Conservation (phyloP, 2,888 invertebrate genomes). For the Polyommatus icarus region DNA sequence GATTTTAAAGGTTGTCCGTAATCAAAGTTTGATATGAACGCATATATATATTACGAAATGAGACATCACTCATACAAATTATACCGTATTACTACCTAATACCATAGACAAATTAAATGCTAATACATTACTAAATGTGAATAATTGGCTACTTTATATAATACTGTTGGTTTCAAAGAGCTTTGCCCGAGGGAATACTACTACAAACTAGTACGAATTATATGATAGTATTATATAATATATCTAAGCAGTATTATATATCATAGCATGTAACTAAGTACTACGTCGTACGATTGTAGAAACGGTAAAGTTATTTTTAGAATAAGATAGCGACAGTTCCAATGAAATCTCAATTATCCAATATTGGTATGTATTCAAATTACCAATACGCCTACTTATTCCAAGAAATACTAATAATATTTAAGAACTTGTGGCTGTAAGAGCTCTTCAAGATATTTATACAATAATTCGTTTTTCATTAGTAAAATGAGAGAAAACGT, state of each 20-base stretch:
- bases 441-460: neutral
- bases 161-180: conserved; percentile 23
- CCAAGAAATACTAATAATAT: neutral
- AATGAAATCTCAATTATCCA: neutral
- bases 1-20: too few relatives aligned
- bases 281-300: neutral
- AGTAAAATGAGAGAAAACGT: neutral
- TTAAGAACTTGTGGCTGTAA: neutral
- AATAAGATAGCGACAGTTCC: neutral
- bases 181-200: conserved; percentile 28
- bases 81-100: too few relatives aligned
- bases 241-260: neutral
- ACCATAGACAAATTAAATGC: too few relatives aligned
- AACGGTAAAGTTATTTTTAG: neutral
- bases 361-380: neutral
- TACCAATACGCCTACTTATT: neutral
- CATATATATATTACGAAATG: too few relatives aligned
- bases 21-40: too few relatives aligned
- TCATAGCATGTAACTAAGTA: neutral
- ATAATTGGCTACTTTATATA: neutral
- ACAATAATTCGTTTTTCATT: neutral
- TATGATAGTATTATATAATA: neutral
- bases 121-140: too few relatives aligned
- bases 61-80: too few relatives aligned
- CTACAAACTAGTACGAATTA: conserved; percentile 15